Conservation (phyloP, 2,888 invertebrate genomes). For the Eupithecia pulchellata region DNA sequence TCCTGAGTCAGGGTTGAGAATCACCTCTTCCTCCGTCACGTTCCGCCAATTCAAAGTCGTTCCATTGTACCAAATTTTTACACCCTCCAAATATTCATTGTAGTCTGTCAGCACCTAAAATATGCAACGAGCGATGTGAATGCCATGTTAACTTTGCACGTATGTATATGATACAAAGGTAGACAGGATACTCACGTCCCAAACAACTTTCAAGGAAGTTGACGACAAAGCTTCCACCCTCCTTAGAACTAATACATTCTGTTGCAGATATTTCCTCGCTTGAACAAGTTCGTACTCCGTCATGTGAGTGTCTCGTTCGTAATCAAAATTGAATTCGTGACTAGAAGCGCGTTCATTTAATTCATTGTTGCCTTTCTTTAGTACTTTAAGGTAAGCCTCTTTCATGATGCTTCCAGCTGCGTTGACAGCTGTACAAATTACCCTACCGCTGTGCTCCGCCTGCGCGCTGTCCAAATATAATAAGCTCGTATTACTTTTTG, state of each 20-base stretch:
- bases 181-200: constrained; percentile 88
- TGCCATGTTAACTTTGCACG: constrained; percentile 24
- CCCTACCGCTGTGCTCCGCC: constrained; percentile 77
- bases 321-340: constrained; percentile 66
- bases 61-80: constrained; percentile 87
- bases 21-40: constrained; percentile 66
- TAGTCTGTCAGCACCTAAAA: constrained; percentile 82
- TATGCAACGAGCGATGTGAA: constrained; percentile 35
- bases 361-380: constrained; percentile 76
- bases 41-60: constrained; percentile 80
- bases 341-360: constrained; percentile 66
- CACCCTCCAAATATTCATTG: constrained; percentile 87
- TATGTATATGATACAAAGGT: constrained; percentile 38
- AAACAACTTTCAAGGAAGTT: constrained; percentile 91
- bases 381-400: constrained; percentile 79
- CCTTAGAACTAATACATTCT: constrained; percentile 91
- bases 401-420: constrained; percentile 82
- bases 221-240: constrained; percentile 89
- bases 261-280: constrained; percentile 91
- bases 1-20: constrained; percentile 61
- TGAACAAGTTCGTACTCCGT: constrained; percentile 91
- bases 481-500: constrained; percentile 79
- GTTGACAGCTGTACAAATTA: constrained; percentile 82
- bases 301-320: constrained; percentile 78
- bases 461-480: constrained; percentile 78